A percentile compares a stretch with the other conserved stretches of the same genome.
These are phyloP conservation scores for Tipula helvola DNA, from an alignment of 2,888 invertebrate genomes.

Conservation along the genomic window DNA sequence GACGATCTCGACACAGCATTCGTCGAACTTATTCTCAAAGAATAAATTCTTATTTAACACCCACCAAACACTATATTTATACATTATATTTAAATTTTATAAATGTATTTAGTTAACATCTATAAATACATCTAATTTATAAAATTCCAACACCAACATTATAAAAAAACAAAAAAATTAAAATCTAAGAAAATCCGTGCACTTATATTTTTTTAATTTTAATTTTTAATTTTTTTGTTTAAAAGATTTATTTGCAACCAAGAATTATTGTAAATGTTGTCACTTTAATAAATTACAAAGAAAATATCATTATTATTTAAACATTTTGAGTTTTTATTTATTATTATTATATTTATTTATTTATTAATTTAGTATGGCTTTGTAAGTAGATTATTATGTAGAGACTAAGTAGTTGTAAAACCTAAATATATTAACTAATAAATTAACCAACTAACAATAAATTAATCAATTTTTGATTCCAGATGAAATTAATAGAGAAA, in stretches of 20 bases:
- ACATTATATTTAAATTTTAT: background rate
- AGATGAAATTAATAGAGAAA: conserved; percentile 82
- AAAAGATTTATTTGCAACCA: background rate
- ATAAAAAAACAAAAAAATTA: background rate
- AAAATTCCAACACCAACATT: background rate
- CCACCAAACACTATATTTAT: background rate
- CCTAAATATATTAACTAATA: background rate
- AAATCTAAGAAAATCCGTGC: conserved; percentile 4
- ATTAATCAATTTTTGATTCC: conserved; percentile 31
- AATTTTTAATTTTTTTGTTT: background rate
- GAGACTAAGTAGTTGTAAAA: background rate
- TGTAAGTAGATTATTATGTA: background rate
- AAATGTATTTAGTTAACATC: background rate
- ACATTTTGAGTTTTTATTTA: background rate
- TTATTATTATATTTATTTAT: background rate
- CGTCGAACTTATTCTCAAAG: conserved; percentile 78
- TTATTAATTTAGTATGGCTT: background rate
- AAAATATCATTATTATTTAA: background rate
- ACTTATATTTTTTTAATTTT: background rate
- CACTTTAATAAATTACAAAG: background rate
- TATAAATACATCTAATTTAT: background rate
- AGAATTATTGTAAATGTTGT: conserved; percentile 4
- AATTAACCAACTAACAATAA: conserved; percentile 13
- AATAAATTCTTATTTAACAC: conserved; percentile 34
- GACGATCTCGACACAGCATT: conserved; percentile 99